phyloP scores from a whole-genome alignment of 1,140 invertebrate genomes.

The Dendroctonus ponderosae region DNA sequence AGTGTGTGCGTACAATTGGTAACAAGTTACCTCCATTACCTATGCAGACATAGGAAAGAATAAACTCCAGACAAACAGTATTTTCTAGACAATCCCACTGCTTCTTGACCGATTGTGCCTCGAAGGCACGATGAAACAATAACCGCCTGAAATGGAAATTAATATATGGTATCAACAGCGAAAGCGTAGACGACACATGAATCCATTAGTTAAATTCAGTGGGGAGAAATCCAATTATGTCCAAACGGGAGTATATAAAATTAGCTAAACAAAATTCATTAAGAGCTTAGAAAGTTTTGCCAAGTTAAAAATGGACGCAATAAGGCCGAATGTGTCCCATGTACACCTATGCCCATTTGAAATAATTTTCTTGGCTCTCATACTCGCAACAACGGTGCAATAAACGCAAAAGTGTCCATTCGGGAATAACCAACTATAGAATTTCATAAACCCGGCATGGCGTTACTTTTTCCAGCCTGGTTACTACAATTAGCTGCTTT shows the following conservation, averaged over 20 bases:
- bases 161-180: neutral
- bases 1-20: too few relatives aligned
- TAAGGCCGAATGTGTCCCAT: conserved; percentile 32
- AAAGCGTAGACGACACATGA: conserved; percentile 4
- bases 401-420: conserved; percentile 34
- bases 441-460: conserved; percentile 31
- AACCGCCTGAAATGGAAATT: neutral
- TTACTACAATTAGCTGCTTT: neutral
- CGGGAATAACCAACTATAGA: conserved; percentile 24
- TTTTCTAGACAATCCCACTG: too few relatives aligned
- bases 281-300: conserved; percentile 18
- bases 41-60: too few relatives aligned
- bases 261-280: conserved; percentile 31
- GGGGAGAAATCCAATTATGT: conserved; percentile 17
- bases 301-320: conserved; percentile 32
- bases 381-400: conserved; percentile 26
- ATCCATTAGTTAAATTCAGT: conserved; percentile 17
- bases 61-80: too few relatives aligned
- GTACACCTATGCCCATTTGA: conserved; percentile 27
- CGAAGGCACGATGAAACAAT: too few relatives aligned
- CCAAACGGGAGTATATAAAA: conserved; percentile 20
- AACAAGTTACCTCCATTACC: too few relatives aligned
- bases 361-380: conserved; percentile 32
- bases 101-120: too few relatives aligned
- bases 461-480: conserved; percentile 10